A percentile compares a stretch with the other conserved stretches of the same genome.
phyloP scores from a whole-genome alignment of 1,140 invertebrate species.

The Scylla paramamosain region DNA sequence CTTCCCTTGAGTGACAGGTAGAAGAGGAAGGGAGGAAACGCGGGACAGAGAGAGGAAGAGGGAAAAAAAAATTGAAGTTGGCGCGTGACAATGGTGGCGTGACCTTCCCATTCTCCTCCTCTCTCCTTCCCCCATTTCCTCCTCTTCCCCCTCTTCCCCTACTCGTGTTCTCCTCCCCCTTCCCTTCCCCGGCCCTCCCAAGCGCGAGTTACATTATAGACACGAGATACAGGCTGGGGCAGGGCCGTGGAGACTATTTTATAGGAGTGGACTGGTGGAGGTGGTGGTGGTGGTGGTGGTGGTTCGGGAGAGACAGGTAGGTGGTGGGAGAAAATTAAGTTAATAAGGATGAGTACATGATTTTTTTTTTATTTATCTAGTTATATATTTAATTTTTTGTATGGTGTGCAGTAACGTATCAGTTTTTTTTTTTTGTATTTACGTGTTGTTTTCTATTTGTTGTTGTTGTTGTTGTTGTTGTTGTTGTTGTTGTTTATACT shows the following conservation, averaged over 20 bases:
- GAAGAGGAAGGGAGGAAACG: background rate
- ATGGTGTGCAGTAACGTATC: background rate
- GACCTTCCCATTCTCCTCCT: background rate
- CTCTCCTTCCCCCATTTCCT: background rate
- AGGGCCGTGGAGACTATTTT: background rate
- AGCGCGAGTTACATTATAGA: background rate
- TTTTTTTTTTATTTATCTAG: background rate
- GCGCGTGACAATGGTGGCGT: conserved; percentile 1
- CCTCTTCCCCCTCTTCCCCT: background rate
- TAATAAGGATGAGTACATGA: background rate
- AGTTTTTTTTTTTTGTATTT: background rate
- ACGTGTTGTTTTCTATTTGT: background rate
- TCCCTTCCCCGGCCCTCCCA: background rate
- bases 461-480: background rate
- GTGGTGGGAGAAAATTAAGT: background rate
- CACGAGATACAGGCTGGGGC: background rate
- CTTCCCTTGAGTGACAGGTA: background rate
- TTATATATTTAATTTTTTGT: no score
- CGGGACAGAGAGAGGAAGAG: background rate
- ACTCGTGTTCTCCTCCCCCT: background rate
- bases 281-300: background rate
- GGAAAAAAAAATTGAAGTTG: background rate
- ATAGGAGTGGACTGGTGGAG: background rate
- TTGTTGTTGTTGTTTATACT: background rate
- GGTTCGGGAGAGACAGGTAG: background rate